Base-by-base conservation (phyloP, 2,888 invertebrate genomes). In the Leptogaster cylindrica region DNA sequence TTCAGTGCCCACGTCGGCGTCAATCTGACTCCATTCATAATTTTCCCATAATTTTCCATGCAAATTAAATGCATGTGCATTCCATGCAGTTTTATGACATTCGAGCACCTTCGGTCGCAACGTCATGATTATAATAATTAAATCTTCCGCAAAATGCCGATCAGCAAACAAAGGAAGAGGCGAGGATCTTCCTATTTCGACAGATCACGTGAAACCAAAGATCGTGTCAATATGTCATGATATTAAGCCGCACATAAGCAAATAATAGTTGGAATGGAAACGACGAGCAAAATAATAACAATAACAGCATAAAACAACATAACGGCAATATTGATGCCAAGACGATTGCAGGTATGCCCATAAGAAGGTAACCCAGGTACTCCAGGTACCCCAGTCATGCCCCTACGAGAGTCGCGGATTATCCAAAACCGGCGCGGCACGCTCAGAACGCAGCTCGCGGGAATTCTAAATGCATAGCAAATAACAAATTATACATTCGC, bases 271-370 rank as follows among this genome's bases (percentile, higher is more conserved):
- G 44, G 44, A 28, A 28, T 27, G 36, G 27, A 25, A 61, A 28
- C 36, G 25, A 18, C 27, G 23, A 18, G 14, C 16, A 44, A 61
- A 61, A 61, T 61, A 61, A 50, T 65, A 65, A 55, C 48, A 66
- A 55, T 55, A 48, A 36, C 44, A 31, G 66, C 66, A 66, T 66
- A 66, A 64, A 68, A 66, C 66, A 69, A 66, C 58, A 66, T 69
- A 69, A 69, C 69, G 66, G 69, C 52, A 63, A 69, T 69, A 69
- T 69, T 69, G 66, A 69, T 66, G 66, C 28, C 52, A 48, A 52
- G 52, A 64, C 66, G 69, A 69, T 69, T 69, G 58, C 58, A 48
- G 39, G 52, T 48, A 67, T 66, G 66, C 64, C 69, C 69, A 46
- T 66, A 66, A 69, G 64, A 31, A 69, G 28, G 25, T 14, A 33